These are phyloP conservation scores for Agrotis ipsilon DNA, from an alignment of 2,888 invertebrate species.

Conservation along the genomic window DNA sequence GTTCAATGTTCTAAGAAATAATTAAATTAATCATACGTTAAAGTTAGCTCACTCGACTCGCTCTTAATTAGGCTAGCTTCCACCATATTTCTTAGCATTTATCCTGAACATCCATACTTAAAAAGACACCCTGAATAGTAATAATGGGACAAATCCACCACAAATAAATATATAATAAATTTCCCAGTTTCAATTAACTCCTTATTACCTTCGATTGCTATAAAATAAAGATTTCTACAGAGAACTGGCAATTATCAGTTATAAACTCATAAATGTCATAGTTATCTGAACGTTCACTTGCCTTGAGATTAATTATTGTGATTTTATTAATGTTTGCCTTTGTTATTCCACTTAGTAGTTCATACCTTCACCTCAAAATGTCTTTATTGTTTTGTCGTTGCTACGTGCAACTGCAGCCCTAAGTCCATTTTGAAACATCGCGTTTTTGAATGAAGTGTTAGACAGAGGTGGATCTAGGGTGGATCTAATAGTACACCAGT, in stretches of 20 bases:
- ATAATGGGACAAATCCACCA: too few species aligned
- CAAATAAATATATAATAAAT: too few species aligned
- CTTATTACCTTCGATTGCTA: conserved; percentile 16
- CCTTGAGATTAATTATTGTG: conserved; percentile 48
- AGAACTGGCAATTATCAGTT: conserved; percentile 12
- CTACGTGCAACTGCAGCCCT: background rate
- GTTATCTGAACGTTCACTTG: conserved; percentile 42
- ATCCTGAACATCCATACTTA: background rate
- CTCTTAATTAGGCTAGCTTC: background rate
- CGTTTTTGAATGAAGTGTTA: too few species aligned
- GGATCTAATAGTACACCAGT: too few species aligned
- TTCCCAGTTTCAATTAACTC: background rate
- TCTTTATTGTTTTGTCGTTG: background rate
- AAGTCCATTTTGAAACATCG: background rate
- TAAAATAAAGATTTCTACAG: conserved; percentile 26
- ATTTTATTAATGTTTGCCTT: conserved; percentile 28
- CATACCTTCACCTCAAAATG: conserved; percentile 9
- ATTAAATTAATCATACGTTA: background rate
- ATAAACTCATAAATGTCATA: conserved; percentile 31
- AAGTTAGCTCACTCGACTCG: background rate
- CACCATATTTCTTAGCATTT: background rate
- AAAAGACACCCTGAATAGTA: too few species aligned
- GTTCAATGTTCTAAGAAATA: conserved; percentile 4
- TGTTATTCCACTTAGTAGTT: conserved; percentile 1
- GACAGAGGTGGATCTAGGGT: too few species aligned